phyloP scores from a whole-genome alignment of 2,888 invertebrate species.

The Rotaria macrura region DNA sequence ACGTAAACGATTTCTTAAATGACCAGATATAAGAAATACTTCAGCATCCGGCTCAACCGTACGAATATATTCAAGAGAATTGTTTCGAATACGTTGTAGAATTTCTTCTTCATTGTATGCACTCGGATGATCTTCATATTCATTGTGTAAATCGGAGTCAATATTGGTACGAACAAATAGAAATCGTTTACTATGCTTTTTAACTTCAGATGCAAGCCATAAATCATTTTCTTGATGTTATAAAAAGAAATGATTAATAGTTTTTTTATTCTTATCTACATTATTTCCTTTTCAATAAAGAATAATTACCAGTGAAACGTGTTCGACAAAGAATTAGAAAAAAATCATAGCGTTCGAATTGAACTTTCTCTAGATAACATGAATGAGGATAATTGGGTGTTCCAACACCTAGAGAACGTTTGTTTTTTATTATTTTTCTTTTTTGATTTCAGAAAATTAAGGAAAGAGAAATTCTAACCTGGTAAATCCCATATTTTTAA shows the following conservation, averaged over 20 bases:
- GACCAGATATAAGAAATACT: slow-evolving; percentile 4
- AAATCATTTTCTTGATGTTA: slow-evolving; percentile 27
- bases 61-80: slow-evolving; percentile 1
- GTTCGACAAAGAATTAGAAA: slow-evolving; percentile 35
- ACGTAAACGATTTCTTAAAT: background rate
- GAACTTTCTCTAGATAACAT: slow-evolving; percentile 34
- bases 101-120: background rate
- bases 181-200: slow-evolving; percentile 5
- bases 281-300: no score
- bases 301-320: slow-evolving; percentile 33
- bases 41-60: background rate
- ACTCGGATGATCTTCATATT: slow-evolving; percentile 20
- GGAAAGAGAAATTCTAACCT: slow-evolving; percentile 24
- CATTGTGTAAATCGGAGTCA: background rate
- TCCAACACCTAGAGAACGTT: slow-evolving; percentile 34
- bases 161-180: background rate
- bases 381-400: slow-evolving; percentile 34
- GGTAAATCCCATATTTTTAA: slow-evolving; percentile 34
- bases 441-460: no score
- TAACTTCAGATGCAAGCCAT: slow-evolving; percentile 33
- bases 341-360: slow-evolving; percentile 34
- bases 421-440: background rate
- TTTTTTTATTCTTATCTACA: no score
- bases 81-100: background rate
- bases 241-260: no score